Evolutionary conservation across 2,113 vertebrate genomes (phyloP), one percentile per base, ranked within the genome.

Genomic region (Oncorhynchus keta): DNA sequence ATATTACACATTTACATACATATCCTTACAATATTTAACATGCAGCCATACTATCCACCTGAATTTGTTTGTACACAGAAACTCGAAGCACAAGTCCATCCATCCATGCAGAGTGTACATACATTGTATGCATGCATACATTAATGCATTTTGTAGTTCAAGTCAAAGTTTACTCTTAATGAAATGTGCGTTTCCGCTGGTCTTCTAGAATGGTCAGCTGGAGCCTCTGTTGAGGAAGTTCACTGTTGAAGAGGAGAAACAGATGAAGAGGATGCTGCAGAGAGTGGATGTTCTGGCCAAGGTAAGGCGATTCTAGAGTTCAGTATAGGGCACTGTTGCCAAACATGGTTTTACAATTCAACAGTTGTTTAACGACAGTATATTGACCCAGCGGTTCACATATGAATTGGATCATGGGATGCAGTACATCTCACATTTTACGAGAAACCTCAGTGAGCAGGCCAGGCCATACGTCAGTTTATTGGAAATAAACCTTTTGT

Each of bases 181-280:
- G 8, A 66, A 26, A 13, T 66, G 64, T 67, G 28, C 2, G 16
- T 13, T 39, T 68, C 26, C 16, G 2, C 65, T 2, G 65, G 12
- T 83, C 6, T 75, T 55, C 16, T 87, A 99, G 97, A 93, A 90
- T 0, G 94, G 95, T 39, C 90, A 94, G 84, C 90, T 97, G 69
- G 96, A 97, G 83, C 96, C 95, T 4, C 90, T 99, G 77, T 85
- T 98, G 64, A 90, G 86, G 0, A 83, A 4, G 68, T 97, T 98
- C 86, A 94, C 93, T 0, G 67, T 83, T 35, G 96, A 99, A 83
- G 96, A 99, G 62, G 95, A 99, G n/a, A 84, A 79, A 73, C 97
- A 99, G 89, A 92, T 97, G 95, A 93, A 94, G 57, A 91, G 97
- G 79, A 93, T 97, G 84, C 85, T 97, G 24, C 95, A 97, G 87